A percentile compares a stretch with the other conserved stretches of the same genome.
Conservation (phyloP, 1,140 invertebrate species). For the Anoplophora glabripennis region DNA sequence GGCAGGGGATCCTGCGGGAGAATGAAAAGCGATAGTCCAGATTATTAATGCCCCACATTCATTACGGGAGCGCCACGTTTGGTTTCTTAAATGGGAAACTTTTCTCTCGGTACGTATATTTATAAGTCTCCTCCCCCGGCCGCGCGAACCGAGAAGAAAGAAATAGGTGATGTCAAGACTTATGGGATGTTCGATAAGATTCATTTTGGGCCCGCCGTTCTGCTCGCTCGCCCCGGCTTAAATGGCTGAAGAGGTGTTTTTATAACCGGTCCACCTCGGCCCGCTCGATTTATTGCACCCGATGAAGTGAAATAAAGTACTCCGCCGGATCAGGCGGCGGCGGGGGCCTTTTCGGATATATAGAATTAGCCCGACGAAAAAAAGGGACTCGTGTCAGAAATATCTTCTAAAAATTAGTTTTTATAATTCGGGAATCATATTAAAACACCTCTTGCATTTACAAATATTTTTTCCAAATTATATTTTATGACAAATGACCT, state of each 20-base stretch:
- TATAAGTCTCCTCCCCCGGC: constrained; percentile 49
- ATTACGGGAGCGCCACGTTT: constrained; percentile 41
- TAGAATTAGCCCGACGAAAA: background rate
- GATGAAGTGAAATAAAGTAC: constrained; percentile 44
- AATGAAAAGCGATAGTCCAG: constrained; percentile 31
- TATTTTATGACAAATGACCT: too few species aligned
- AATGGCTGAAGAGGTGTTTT: constrained; percentile 50
- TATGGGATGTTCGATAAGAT: constrained; percentile 55
- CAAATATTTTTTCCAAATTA: too few species aligned
- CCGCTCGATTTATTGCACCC: constrained; percentile 46
- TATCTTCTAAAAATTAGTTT: too few species aligned
- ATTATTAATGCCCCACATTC: constrained; percentile 41
- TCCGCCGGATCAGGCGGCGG: constrained; percentile 13
- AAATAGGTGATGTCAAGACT: constrained; percentile 56
- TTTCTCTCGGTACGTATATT: constrained; percentile 49
- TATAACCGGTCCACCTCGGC: constrained; percentile 48
- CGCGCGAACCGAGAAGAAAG: constrained; percentile 43
- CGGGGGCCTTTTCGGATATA: background rate
- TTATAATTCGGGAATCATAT: too few species aligned
- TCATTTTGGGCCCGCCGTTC: constrained; percentile 48
- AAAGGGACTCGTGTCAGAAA: background rate
- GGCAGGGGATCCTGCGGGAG: background rate
- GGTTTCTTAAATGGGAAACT: constrained; percentile 48
- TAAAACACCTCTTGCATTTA: too few species aligned
- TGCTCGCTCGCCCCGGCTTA: constrained; percentile 38